These are phyloP conservation scores for Neocrepidodera transversa DNA, from an alignment of 2,888 invertebrate species.

Conservation along the genomic window DNA sequence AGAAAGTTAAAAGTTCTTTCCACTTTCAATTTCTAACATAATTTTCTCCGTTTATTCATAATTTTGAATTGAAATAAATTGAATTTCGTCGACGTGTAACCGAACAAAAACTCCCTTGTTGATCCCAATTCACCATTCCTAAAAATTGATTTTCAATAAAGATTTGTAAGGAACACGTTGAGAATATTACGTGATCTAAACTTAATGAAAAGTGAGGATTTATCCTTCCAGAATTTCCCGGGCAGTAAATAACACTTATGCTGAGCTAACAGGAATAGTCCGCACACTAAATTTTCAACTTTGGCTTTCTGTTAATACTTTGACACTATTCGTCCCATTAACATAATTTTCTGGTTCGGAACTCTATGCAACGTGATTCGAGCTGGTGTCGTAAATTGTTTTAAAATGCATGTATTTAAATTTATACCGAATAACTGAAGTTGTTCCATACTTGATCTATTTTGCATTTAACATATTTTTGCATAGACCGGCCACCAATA, in stretches of 20 bases:
- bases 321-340: slow-evolving; percentile 35
- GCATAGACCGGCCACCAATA: not conserved
- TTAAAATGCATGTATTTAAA: slow-evolving; percentile 38
- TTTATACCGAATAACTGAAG: slow-evolving; percentile 34
- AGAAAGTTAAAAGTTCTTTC: no score
- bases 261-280: slow-evolving; percentile 4
- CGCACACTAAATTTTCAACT: slow-evolving; percentile 25
- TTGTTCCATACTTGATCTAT: slow-evolving; percentile 18
- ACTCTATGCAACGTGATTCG: slow-evolving; percentile 28
- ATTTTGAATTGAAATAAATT: no score
- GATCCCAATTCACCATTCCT: slow-evolving; percentile 1
- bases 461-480: slow-evolving; percentile 4
- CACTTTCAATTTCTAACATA: no score
- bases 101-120: not conserved
- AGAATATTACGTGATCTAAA: slow-evolving; percentile 14
- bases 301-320: slow-evolving; percentile 34
- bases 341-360: slow-evolving; percentile 33
- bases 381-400: slow-evolving; percentile 32
- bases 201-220: slow-evolving; percentile 15
- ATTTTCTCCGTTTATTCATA: no score
- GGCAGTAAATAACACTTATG: slow-evolving; percentile 15
- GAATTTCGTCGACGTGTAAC: no score
- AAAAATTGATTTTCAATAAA: slow-evolving; percentile 5
- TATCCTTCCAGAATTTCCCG: slow-evolving; percentile 13
- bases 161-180: slow-evolving; percentile 9